Percentiles rank a stretch among this genome's conserved stretches.
Conservation (phyloP, 2,888 invertebrate genomes). For the Orchesella flavescens region DNA sequence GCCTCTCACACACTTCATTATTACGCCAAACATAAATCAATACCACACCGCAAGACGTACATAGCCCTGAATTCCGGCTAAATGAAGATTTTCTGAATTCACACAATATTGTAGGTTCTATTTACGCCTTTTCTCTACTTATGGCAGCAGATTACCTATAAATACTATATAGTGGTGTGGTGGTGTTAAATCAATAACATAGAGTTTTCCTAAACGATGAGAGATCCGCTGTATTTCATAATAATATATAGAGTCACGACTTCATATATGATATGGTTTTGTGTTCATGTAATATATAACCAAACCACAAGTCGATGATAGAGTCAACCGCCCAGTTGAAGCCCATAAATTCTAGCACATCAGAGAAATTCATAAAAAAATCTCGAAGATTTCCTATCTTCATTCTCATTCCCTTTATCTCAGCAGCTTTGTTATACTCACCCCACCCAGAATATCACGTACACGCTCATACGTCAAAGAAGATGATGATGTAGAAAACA, state of each 20-base stretch:
- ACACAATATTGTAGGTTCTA: too few species aligned
- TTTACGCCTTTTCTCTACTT: too few species aligned
- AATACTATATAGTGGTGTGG: background rate
- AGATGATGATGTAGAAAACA: background rate
- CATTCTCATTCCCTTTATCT: constrained; percentile 9
- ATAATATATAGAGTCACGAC: constrained; percentile 52
- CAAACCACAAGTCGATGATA: constrained; percentile 46
- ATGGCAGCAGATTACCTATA: background rate
- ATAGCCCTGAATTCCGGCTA: too few species aligned
- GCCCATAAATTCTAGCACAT: constrained; percentile 54
- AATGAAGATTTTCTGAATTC: too few species aligned
- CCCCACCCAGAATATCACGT: background rate
- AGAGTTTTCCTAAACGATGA: constrained; percentile 22
- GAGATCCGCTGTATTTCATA: constrained; percentile 30
- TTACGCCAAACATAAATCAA: too few species aligned
- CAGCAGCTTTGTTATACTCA: background rate
- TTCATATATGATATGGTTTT: constrained; percentile 33
- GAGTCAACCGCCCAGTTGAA: constrained; percentile 47
- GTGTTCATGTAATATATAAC: constrained; percentile 1
- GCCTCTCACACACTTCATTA: too few species aligned
- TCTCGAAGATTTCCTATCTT: constrained; percentile 30
- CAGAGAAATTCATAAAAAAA: constrained; percentile 47
- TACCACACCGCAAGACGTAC: too few species aligned
- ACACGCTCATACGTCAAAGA: background rate
- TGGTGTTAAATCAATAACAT: constrained; percentile 52